These are phyloP conservation scores for Zoanthus gigantus DNA, from an alignment of 92 coral and sea anemone genomes.

Conservation along the genomic window DNA sequence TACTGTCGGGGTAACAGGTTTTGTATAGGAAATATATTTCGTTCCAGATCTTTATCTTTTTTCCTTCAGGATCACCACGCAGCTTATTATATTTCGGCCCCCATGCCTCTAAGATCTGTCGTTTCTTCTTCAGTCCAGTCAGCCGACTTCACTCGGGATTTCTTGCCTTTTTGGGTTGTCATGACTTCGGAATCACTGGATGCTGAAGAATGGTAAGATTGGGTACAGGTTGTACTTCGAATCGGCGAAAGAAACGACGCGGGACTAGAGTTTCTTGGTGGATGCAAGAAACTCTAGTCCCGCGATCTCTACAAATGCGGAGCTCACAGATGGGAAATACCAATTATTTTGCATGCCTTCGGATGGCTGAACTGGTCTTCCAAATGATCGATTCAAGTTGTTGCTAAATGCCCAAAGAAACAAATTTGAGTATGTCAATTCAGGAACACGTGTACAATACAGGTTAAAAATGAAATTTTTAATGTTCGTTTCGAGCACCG, in stretches of 20 bases:
- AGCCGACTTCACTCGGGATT: not conserved
- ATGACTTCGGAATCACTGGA: not conserved
- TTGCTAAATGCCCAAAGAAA: no score
- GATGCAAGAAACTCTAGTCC: not conserved
- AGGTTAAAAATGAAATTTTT: no score
- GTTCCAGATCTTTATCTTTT: constrained; percentile 55
- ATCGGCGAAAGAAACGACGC: constrained; percentile 6
- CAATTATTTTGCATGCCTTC: no score
- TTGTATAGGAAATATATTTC: constrained; percentile 53
- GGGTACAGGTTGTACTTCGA: not conserved
- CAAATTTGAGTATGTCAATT: no score
- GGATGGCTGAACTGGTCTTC: no score
- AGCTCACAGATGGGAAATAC: not conserved
- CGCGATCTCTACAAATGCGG: not conserved
- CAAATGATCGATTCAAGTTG: no score
- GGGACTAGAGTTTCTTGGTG: not conserved
- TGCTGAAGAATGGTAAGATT: not conserved
- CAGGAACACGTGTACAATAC: no score
- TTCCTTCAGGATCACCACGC: constrained; percentile 50
- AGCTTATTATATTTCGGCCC: constrained; percentile 46
- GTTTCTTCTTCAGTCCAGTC: constrained; percentile 14
- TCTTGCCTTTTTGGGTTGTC: constrained; percentile 8
- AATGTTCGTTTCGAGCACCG: no score
- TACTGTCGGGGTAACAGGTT: constrained; percentile 11
- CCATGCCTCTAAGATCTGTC: constrained; percentile 10